Conservation (phyloP, 2,113 vertebrate genomes). For the Athene noctua region DNA sequence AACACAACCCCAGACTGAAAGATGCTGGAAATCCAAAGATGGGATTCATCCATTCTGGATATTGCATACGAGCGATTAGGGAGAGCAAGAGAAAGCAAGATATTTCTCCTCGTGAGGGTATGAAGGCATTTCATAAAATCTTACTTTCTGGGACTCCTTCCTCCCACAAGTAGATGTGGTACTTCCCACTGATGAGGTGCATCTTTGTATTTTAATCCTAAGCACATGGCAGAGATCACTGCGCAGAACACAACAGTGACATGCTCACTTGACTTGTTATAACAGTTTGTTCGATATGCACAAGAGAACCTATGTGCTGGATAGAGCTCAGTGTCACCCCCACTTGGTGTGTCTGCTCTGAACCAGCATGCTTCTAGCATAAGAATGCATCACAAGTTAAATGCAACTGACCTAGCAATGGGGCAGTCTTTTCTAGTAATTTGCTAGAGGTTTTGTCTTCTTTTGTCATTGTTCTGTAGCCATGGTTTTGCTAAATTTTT, state of each 20-base stretch:
- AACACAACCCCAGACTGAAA: not conserved
- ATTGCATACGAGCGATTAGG: not conserved
- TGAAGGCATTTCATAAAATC: not conserved
- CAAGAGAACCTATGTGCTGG: fast-evolving
- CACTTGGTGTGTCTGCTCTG: not conserved
- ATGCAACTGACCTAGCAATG: not conserved
- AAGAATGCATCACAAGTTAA: not conserved
- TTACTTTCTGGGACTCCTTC: not conserved
- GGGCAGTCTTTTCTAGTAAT: not conserved
- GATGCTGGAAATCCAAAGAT: not conserved
- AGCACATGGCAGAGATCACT: not conserved
- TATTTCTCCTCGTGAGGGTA: not conserved
- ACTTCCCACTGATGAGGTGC: not conserved
- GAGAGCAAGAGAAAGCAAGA: not conserved
- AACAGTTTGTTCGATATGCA: not conserved
- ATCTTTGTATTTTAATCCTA: not conserved
- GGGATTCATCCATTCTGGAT: not conserved
- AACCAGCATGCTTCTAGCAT: not conserved
- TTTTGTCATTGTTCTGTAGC: not conserved
- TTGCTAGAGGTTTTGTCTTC: not conserved
- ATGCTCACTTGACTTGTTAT: not conserved
- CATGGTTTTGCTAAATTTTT: not conserved
- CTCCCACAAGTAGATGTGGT: too few species aligned
- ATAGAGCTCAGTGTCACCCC: not conserved
- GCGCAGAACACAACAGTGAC: not conserved